phyloP scores from a whole-genome alignment of 2,797 vertebrate species.

The Smutsia temminckii region DNA sequence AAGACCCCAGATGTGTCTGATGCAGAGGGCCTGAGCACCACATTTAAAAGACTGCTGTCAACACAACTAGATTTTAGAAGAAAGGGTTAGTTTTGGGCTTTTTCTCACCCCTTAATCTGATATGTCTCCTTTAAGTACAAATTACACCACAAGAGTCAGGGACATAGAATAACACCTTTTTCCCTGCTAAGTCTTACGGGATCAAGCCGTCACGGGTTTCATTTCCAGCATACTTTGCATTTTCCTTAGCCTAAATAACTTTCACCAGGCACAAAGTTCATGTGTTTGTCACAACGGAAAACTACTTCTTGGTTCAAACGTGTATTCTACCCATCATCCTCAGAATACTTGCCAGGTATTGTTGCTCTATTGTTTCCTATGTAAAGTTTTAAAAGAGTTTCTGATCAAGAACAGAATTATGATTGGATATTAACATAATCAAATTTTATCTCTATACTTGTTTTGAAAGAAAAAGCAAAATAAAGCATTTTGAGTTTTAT shows the following conservation, averaged over 20 bases:
- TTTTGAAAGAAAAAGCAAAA: conserved; percentile 37
- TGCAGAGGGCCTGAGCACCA: not conserved
- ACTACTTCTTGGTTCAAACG: not conserved
- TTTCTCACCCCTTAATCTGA: not conserved
- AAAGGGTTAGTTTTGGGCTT: not conserved
- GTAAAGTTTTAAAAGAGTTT: not conserved
- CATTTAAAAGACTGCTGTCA: not conserved
- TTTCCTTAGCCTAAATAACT: not conserved
- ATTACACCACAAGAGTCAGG: not conserved
- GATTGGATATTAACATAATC: not conserved
- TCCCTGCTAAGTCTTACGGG: not conserved
- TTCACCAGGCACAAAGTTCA: not conserved
- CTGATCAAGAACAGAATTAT: conserved; percentile 19
- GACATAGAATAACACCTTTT: not conserved
- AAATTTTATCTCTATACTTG: conserved; percentile 10
- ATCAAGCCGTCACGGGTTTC: not conserved
- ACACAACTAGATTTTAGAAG: not conserved
- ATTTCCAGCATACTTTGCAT: not conserved
- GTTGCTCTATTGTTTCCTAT: not conserved
- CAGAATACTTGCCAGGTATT: not conserved
- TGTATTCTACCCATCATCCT: not conserved
- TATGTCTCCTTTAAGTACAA: not conserved
- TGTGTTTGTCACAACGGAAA: not conserved
- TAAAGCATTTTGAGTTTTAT: conserved; percentile 40
- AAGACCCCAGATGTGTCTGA: not conserved